Percentiles rank a stretch among this genome's conserved stretches.
These are phyloP conservation scores for Sogatella furcifera DNA, from an alignment of 1,140 invertebrate species.

Conservation along the genomic window DNA sequence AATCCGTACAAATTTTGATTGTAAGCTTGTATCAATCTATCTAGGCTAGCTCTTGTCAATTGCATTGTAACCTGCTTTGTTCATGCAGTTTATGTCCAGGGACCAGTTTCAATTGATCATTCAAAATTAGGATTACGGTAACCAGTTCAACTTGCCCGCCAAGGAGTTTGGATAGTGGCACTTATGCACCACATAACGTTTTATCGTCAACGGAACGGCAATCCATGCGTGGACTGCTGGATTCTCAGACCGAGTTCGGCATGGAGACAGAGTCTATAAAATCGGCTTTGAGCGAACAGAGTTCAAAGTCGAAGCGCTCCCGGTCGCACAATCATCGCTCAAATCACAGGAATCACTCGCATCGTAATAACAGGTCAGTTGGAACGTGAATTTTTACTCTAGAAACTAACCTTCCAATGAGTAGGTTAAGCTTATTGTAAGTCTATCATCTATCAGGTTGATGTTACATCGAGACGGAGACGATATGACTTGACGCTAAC, in stretches of 20 bases:
- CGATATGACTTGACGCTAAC: no score
- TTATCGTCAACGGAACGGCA: background rate
- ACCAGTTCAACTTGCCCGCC: background rate
- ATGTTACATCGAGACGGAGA: no score
- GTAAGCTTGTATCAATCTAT: no score
- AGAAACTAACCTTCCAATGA: background rate
- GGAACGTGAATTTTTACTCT: background rate
- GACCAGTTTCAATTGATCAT: no score
- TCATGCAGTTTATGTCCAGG: no score
- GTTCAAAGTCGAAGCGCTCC: constrained; percentile 18
- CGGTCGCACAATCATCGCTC: constrained; percentile 33
- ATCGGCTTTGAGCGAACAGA: constrained; percentile 23
- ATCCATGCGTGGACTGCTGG: constrained; percentile 18
- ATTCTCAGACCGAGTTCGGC: constrained; percentile 14
- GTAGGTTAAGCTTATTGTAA: background rate
- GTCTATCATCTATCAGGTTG: no score
- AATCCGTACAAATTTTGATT: no score
- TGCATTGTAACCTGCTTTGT: no score
- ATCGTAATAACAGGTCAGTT: constrained; percentile 34
- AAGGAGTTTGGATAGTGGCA: background rate
- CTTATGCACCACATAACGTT: background rate
- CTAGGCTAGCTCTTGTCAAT: no score
- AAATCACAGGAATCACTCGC: constrained; percentile 36
- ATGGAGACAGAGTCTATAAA: constrained; percentile 25
- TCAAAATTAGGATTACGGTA: no score